A percentile compares a stretch with the other conserved stretches of the same genome.
Evolutionary conservation across 2,797 vertebrate species (phyloP).

Genomic region (Hozukius guyotensis): DNA sequence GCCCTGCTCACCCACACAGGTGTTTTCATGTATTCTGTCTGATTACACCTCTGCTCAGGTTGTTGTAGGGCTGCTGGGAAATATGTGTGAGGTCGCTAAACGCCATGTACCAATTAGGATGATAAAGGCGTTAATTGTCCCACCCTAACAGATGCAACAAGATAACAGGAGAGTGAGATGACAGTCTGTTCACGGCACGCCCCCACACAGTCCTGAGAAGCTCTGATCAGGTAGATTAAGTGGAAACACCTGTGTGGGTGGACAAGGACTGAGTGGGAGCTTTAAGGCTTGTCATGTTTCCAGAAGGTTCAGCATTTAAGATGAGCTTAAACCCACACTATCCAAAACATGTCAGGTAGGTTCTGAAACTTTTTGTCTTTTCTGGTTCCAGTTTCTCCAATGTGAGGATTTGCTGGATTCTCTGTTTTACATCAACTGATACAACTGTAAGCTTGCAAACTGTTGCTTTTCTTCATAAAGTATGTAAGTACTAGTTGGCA

Average conservation of each 20-base stretch:
- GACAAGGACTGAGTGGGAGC: background rate
- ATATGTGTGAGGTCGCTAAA: background rate
- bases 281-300: background rate
- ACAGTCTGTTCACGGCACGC: background rate
- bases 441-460: background rate
- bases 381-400: too few species aligned
- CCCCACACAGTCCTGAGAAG: background rate
- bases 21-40: background rate
- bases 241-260: slow-evolving; percentile 5
- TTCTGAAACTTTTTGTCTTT: background rate
- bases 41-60: background rate
- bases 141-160: background rate
- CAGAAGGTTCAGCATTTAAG: background rate
- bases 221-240: background rate
- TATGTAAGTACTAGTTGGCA: background rate
- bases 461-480: background rate
- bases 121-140: background rate
- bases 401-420: background rate
- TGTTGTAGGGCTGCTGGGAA: background rate
- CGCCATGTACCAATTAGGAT: background rate
- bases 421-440: background rate
- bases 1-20: background rate
- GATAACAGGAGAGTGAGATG: background rate
- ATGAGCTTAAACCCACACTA: background rate
- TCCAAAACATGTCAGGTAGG: background rate